phyloP scores from a whole-genome alignment of 2,113 vertebrate genomes.

The Ophiodon elongatus region DNA sequence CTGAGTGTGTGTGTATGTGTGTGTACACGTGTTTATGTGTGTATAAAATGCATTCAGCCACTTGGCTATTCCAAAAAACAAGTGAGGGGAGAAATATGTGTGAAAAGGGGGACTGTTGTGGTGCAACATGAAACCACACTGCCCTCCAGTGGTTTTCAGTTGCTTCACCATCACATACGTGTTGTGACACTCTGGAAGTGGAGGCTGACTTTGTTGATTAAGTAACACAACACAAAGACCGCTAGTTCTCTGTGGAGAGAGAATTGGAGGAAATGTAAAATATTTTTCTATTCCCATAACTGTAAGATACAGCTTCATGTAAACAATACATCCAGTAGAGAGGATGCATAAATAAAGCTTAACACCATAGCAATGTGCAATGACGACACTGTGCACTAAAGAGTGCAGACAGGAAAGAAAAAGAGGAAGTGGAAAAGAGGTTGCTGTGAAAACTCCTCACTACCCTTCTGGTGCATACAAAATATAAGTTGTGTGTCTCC shows the following conservation, averaged over 20 bases:
- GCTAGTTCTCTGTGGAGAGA: neutral
- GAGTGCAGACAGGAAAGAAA: slow-evolving; percentile 60
- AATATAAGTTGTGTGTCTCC: neutral
- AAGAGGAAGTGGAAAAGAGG: slow-evolving; percentile 63
- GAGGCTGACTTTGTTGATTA: slow-evolving; percentile 15
- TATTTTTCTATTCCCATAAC: neutral
- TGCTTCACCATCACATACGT: slow-evolving; percentile 1
- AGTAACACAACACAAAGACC: neutral
- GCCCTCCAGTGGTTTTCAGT: slow-evolving; percentile 79
- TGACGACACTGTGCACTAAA: slow-evolving; percentile 1
- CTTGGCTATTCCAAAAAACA: slow-evolving; percentile 72
- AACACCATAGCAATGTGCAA: neutral
- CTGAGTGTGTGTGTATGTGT: slow-evolving; percentile 60
- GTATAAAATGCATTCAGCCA: slow-evolving; percentile 70
- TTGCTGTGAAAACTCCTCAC: slow-evolving; percentile 33
- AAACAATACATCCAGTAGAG: neutral
- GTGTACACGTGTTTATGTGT: slow-evolving; percentile 58
- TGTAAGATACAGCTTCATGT: neutral
- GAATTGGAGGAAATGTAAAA: neutral
- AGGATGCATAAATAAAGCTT: neutral
- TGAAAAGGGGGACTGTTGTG: slow-evolving; percentile 2
- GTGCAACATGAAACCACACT: slow-evolving; percentile 77
- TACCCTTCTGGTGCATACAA: neutral
- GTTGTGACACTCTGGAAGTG: slow-evolving; percentile 22
- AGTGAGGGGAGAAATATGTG: slow-evolving; percentile 36